Evolutionary conservation across 1,140 invertebrate genomes (phyloP).

Genomic region (Brachionus rotundiformis): DNA sequence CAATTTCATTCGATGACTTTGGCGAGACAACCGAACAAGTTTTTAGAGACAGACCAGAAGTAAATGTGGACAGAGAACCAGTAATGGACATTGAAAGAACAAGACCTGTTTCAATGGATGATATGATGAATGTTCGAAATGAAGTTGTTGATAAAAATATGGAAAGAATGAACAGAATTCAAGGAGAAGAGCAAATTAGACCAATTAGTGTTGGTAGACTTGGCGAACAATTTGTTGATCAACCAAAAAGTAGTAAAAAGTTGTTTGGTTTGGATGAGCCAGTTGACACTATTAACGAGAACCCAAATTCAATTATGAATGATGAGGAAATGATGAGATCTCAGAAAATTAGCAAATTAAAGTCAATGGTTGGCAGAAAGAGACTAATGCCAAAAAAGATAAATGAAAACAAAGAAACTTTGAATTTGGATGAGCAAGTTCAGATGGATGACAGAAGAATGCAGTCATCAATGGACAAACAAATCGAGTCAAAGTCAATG

Average conservation of each 20-base stretch:
- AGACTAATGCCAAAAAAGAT: not conserved
- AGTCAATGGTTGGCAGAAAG: not conserved
- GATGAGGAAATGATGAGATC: not conserved
- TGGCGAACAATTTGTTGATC: not conserved
- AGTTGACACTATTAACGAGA: not conserved
- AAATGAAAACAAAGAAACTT: not conserved
- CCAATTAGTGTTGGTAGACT: not conserved
- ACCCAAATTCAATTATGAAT: not conserved
- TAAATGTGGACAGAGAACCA: not conserved
- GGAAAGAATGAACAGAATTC: not conserved
- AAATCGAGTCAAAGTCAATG: not conserved
- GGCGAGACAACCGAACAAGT: not conserved
- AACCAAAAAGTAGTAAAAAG: not conserved
- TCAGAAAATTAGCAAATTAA: not conserved
- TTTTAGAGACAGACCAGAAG: not conserved
- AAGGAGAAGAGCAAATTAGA: not conserved
- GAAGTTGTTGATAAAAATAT: not conserved
- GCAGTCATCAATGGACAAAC: not conserved
- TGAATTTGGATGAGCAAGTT: not conserved
- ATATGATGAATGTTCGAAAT: not conserved
- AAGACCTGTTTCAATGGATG: not conserved
- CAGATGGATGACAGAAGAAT: not conserved
- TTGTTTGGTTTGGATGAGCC: not conserved
- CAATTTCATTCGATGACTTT: not conserved
- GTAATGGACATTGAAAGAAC: not conserved